Conservation (phyloP, 1,140 invertebrate genomes). For the Neocloeon triangulifer region DNA sequence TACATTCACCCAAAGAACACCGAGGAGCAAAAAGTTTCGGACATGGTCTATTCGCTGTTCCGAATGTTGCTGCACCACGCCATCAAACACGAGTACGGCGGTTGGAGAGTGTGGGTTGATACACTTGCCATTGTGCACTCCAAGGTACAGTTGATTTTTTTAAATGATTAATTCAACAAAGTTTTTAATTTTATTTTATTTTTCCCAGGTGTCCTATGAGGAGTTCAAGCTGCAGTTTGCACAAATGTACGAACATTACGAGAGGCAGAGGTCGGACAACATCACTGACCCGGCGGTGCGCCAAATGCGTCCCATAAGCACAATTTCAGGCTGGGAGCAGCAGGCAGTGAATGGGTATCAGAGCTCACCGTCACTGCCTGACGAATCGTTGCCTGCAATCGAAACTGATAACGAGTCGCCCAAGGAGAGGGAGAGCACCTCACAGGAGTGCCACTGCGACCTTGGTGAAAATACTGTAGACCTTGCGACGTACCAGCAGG, state of each 20-base stretch:
- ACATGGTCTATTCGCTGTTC: conserved; percentile 96
- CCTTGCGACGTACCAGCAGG: conserved; percentile 1
- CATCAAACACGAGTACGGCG: conserved; percentile 98
- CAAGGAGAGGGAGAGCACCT: conserved; percentile 9
- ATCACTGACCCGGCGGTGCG: conserved; percentile 81
- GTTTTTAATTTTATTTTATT: conserved; percentile 2
- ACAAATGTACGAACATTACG: conserved; percentile 94
- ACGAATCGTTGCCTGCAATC: conserved; percentile 11
- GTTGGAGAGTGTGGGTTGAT: conserved; percentile 99
- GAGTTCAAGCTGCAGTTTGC: conserved; percentile 90
- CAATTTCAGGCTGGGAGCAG: conserved; percentile 84
- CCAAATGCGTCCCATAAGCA: conserved; percentile 81
- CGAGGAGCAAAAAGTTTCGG: conserved; percentile 89
- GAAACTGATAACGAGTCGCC: conserved; percentile 13
- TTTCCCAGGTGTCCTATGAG: conserved; percentile 68
- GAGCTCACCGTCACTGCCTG: conserved; percentile 17
- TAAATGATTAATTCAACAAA: neutral
- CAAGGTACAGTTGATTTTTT: too few relatives aligned
- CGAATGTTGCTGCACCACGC: conserved; percentile 95
- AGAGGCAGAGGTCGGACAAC: conserved; percentile 76
- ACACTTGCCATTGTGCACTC: conserved; percentile 98
- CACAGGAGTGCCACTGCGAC: too few relatives aligned
- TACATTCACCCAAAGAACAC: conserved; percentile 91
- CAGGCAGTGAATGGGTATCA: conserved; percentile 16
- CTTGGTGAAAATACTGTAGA: conserved; percentile 8